Conservation (phyloP, 2,797 vertebrate species). For the Acrossocheilus wenchowensis region DNA sequence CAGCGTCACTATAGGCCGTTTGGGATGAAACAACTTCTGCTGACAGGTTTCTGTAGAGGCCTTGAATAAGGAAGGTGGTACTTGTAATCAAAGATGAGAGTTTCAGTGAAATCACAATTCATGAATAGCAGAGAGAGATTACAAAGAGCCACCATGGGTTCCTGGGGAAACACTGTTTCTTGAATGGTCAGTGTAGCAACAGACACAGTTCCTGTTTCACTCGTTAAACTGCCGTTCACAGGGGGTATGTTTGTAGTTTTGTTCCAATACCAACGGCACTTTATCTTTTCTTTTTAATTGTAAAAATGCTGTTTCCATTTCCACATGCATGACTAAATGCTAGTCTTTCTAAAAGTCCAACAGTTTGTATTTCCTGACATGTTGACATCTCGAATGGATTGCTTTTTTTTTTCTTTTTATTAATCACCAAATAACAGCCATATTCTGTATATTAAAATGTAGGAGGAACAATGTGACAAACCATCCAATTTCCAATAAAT, state of each 20-base stretch:
- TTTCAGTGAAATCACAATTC: constrained; percentile 31
- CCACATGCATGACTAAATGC: background rate
- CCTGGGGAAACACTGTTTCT: constrained; percentile 22
- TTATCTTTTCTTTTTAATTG: background rate
- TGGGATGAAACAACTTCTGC: constrained; percentile 24
- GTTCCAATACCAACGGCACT: background rate
- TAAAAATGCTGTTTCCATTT: background rate
- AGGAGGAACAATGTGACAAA: background rate
- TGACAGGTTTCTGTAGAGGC: constrained; percentile 16
- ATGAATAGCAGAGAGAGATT: constrained; percentile 20
- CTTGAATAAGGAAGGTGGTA: background rate
- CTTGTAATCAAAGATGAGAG: background rate
- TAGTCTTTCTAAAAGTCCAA: background rate
- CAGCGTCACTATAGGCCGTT: constrained; percentile 54
- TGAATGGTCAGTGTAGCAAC: constrained; percentile 25
- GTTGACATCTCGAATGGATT: background rate
- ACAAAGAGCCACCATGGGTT: constrained; percentile 34
- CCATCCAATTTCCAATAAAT: background rate
- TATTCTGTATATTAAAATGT: background rate
- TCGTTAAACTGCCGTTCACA: background rate
- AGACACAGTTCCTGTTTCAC: constrained; percentile 33
- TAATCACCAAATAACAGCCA: background rate
- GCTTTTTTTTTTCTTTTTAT: too few relatives aligned
- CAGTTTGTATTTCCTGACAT: background rate
- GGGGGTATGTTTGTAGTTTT: background rate